Evolutionary conservation across 1,140 invertebrate species (phyloP), one percentile per base, ranked within the genome.

Genomic region (Odontomachus brunneus): DNA sequence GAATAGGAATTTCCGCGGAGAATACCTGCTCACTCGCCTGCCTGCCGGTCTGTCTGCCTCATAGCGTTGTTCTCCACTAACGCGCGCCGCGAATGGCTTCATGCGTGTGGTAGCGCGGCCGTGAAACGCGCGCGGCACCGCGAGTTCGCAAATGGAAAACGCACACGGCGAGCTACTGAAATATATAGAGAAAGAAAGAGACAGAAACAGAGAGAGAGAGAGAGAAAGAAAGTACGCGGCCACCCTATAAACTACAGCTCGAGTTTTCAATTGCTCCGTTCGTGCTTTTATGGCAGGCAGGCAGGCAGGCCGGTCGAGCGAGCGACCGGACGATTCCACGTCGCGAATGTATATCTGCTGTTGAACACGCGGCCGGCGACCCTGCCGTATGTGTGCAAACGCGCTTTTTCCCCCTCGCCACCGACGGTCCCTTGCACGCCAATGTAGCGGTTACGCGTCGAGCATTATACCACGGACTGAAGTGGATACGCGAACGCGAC

Each of bases 201-300:
- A n/a, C n/a, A n/a, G n/a, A n/a, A n/a, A n/a, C n/a, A n/a, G n/a
- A n/a, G n/a, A n/a, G n/a, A n/a, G n/a, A n/a, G n/a, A n/a, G n/a
- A n/a, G n/a, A n/a, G n/a, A n/a, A n/a, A n/a, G n/a, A n/a, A n/a
- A 44, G 9, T 7, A 11, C 38, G 44, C 44, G 48, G 63, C 7
- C 48, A 72, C 69, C 38, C 85, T 86, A 83, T 85, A 87, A 87
- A 85, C 66, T 74, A 53, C 84, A 26, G 12, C 26, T 51, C 65
- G 62, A 75, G 83, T 75, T 86, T 86, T 86, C 85, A 86, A 85
- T 85, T 87, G 86, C 80, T 74, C 73, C 82, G 73, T 85, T 85
- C 82, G 84, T 85, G 55, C 81, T 87, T 88, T 89, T 89, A 87
- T 78, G 63, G 57, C 78, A 55, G 26, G 11, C 33, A 4, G 49